These are phyloP conservation scores for Ceriagrion tenellum DNA, from an alignment of 2,888 invertebrate species.

Conservation along the genomic window DNA sequence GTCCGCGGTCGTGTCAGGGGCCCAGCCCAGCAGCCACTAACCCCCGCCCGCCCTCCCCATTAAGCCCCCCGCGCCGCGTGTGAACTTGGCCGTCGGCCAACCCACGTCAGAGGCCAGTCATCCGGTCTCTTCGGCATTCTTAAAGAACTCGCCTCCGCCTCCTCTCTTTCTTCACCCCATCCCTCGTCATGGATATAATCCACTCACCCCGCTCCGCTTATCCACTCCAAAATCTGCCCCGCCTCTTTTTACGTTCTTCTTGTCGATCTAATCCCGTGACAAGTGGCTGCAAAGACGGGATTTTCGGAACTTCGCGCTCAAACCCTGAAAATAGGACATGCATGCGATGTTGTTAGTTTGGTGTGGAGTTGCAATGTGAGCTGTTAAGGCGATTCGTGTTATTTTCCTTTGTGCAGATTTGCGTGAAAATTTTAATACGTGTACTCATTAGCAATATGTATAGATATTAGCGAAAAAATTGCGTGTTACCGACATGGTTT, in stretches of 20 bases:
- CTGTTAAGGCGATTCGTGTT: no score
- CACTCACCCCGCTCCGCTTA: not conserved
- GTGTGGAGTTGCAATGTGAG: no score
- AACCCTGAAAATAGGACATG: no score
- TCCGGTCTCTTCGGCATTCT: not conserved
- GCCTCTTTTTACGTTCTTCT: not conserved
- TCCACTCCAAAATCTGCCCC: not conserved
- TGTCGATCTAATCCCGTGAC: not conserved
- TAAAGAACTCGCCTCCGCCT: not conserved
- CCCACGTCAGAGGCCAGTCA: conserved; percentile 14
- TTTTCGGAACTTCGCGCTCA: not conserved
- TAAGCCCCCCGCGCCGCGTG: not conserved
- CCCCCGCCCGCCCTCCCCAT: not conserved
- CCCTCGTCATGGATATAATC: not conserved
- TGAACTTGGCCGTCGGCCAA: conserved; percentile 18
- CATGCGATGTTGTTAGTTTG: no score
- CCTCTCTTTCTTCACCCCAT: not conserved
- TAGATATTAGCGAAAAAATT: no score
- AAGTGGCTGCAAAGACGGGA: not conserved
- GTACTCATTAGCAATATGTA: no score
- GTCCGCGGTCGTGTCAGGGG: not conserved
- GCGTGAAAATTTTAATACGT: no score
- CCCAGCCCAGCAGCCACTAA: not conserved
- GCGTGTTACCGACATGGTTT: no score
- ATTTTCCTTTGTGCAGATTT: no score